phyloP scores from a whole-genome alignment of 2,113 vertebrate genomes.

The Tiliqua scincoides region DNA sequence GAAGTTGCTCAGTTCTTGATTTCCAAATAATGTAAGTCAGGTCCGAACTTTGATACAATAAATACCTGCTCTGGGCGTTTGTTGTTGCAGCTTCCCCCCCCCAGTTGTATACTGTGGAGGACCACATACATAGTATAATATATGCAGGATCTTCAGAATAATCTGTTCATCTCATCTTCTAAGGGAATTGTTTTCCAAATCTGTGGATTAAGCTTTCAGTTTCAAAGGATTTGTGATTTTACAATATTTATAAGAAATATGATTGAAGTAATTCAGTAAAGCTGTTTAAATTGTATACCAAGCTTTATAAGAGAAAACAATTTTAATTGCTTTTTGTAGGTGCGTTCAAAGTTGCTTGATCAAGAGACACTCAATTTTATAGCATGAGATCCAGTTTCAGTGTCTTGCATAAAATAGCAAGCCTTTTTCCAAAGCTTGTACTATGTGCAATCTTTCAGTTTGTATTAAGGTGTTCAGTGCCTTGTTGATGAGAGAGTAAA shows the following conservation, averaged over 20 bases:
- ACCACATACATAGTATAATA: background rate
- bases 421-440: background rate
- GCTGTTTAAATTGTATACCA: constrained; percentile 19
- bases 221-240: constrained; percentile 39
- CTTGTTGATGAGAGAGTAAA: background rate
- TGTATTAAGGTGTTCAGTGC: background rate
- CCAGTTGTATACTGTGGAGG: background rate
- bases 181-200: constrained; percentile 10
- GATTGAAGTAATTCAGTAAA: constrained; percentile 35
- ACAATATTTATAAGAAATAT: constrained; percentile 30
- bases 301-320: constrained; percentile 2
- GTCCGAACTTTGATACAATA: background rate
- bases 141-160: background rate
- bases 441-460: background rate
- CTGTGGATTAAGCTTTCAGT: constrained; percentile 32
- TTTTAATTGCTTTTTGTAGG: constrained; percentile 54
- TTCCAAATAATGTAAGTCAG: background rate
- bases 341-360: constrained; percentile 44
- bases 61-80: background rate
- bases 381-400: background rate
- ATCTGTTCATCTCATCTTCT: constrained; percentile 14
- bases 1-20: background rate
- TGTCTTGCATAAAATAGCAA: background rate
- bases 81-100: background rate
- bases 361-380: constrained; percentile 29